A percentile compares a stretch with the other conserved stretches of the same genome.
phyloP scores from a whole-genome alignment of 2,113 vertebrate species.

The Vulpes ferrilata region DNA sequence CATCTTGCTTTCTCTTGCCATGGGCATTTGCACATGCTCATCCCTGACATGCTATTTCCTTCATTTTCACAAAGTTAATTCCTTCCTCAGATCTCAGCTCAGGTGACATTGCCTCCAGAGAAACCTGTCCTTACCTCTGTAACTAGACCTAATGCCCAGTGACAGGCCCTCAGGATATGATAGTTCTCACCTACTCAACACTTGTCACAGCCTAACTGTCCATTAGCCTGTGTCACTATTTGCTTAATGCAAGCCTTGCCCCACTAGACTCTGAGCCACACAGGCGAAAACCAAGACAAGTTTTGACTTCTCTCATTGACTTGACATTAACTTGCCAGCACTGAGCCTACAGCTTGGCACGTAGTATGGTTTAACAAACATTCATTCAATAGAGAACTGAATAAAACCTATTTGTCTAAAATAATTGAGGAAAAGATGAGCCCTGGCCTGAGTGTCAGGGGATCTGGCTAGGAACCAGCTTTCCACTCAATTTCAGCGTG shows the following conservation, averaged over 20 bases:
- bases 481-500: not conserved
- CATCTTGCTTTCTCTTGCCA: conserved; percentile 11
- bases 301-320: not conserved
- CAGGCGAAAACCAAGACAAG: not conserved
- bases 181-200: not conserved
- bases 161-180: not conserved
- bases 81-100: conserved; percentile 15
- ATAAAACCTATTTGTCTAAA: not conserved
- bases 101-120: not conserved
- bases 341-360: not conserved
- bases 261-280: not conserved
- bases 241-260: not conserved
- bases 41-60: not conserved
- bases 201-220: not conserved
- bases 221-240: not conserved
- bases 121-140: not conserved
- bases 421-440: not conserved
- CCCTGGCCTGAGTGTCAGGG: not conserved
- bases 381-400: not conserved
- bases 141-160: not conserved
- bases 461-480: not conserved
- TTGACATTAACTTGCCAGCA: not conserved
- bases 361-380: not conserved
- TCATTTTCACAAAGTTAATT: not conserved
- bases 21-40: not conserved